phyloP scores from a whole-genome alignment of 2,797 vertebrate genomes.

The Myotis vivesi region DNA sequence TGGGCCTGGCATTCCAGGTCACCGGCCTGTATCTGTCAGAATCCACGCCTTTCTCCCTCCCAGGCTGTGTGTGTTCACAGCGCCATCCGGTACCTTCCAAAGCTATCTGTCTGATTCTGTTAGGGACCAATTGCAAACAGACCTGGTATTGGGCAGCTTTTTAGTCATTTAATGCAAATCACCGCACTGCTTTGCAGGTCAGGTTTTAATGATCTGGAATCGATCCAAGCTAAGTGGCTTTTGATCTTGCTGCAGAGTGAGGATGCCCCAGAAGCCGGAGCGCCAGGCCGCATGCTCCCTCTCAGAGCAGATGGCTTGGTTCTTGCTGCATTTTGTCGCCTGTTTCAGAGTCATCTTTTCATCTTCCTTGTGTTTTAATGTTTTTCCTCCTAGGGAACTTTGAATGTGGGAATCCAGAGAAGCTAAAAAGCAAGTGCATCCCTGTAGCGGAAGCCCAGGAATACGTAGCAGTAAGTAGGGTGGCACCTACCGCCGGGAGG shows the following conservation, averaged over 20 bases:
- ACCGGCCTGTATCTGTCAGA: background rate
- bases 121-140: conserved; percentile 70
- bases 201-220: conserved; percentile 78
- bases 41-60: background rate
- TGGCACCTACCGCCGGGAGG: background rate
- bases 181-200: conserved; percentile 74
- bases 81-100: background rate
- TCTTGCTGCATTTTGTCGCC: conserved; percentile 42
- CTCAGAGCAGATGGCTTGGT: conserved; percentile 69
- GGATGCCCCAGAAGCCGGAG: conserved; percentile 58
- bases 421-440: conserved; percentile 87
- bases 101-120: conserved; percentile 65
- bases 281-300: conserved; percentile 53
- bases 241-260: conserved; percentile 64
- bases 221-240: conserved; percentile 77
- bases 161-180: conserved; percentile 72
- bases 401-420: conserved; percentile 88
- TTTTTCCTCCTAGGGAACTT: conserved; percentile 83
- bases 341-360: conserved; percentile 44
- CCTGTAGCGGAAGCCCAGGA: conserved; percentile 82
- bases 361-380: conserved; percentile 23
- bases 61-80: conserved; percentile 67
- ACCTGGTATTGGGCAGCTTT: conserved; percentile 67
- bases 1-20: background rate
- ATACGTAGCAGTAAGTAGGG: conserved; percentile 84